Conservation (phyloP, 2,888 invertebrate genomes). For the Erannis defoliaria region DNA sequence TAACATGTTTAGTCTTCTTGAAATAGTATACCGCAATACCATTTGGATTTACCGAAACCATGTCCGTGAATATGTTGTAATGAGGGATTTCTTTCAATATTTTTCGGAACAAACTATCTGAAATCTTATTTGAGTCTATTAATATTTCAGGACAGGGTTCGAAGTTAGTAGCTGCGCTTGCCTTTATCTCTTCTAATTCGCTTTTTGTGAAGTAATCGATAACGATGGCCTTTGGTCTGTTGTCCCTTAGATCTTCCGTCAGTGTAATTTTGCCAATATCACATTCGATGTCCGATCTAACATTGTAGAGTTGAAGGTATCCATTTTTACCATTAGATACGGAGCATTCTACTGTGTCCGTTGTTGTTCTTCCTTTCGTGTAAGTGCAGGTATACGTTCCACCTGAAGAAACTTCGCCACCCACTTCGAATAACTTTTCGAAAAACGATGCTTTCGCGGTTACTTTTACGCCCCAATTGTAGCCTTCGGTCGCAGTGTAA, state of each 20-base stretch:
- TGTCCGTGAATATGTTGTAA: not conserved
- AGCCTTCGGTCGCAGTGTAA: constrained; percentile 1
- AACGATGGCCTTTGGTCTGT: not conserved
- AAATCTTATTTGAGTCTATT: not conserved
- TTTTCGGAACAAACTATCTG: not conserved
- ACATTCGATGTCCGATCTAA: not conserved
- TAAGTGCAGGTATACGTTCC: not conserved
- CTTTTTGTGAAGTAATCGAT: not conserved
- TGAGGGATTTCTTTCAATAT: not conserved
- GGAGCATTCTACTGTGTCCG: not conserved
- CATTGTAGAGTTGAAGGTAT: not conserved
- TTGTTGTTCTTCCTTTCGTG: not conserved
- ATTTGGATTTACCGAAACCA: not conserved
- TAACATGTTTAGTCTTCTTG: not conserved
- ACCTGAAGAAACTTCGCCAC: not conserved
- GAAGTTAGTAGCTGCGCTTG: not conserved
- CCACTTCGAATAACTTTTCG: not conserved
- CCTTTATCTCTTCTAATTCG: not conserved
- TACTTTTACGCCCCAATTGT: constrained; percentile 1
- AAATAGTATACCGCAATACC: not conserved
- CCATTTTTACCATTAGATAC: not conserved
- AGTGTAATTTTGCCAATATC: not conserved
- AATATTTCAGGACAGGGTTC: not conserved
- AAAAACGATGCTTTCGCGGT: not conserved
- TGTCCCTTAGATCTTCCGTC: not conserved